Evolutionary conservation across 1,140 invertebrate genomes (phyloP), one percentile per base, ranked within the genome.

Genomic region (Papilio helenus): DNA sequence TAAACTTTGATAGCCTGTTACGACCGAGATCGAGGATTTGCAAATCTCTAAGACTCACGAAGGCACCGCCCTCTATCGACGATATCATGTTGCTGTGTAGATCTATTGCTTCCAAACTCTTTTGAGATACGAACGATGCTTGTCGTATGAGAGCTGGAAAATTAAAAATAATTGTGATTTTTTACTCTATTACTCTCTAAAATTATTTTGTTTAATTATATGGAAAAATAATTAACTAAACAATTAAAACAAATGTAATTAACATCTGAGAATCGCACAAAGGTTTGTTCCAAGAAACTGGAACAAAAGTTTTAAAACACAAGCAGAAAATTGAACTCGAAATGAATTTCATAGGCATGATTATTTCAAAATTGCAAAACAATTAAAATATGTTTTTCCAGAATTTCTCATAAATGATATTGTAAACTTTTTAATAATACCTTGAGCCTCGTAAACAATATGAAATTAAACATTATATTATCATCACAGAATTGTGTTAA

Each of bases 1-100:
- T 98, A 86, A 98, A 96, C 81, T 96, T 96, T 2, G 95, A 95
- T 1, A 98, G 95, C 80, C 97, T 95, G 92, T 98, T 99, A 80
- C 96, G 96, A 0, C 96, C 96, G 7, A 98, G 92, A 85, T 97
- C 96, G 7, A 98, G 95, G 71, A 95, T 95, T 84, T 96, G 95
- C 8, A 98, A 93, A 65, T 95, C 95, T 10, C 94, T 93, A 49
- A 98, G 93, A 14, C 96, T 96, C 58, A 95, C 92, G 83, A 98
- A 97, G 5, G 97, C 96, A 3, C 95, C 96, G 26, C 97, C 97
- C 86, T 98, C 97, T 58, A 98, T 96, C 34, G 94, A 94, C 4
- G 95, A 95, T 81, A 99, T 95, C 87, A 96, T 95, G 93, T 98
- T 98, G 20, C 96, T 95, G 83, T 97, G 97, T 4, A 98, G 93